Percentiles rank a stretch among this genome's conserved stretches.
phyloP scores from a whole-genome alignment of 2,888 invertebrate genomes.

The Dendrolimus pini region DNA sequence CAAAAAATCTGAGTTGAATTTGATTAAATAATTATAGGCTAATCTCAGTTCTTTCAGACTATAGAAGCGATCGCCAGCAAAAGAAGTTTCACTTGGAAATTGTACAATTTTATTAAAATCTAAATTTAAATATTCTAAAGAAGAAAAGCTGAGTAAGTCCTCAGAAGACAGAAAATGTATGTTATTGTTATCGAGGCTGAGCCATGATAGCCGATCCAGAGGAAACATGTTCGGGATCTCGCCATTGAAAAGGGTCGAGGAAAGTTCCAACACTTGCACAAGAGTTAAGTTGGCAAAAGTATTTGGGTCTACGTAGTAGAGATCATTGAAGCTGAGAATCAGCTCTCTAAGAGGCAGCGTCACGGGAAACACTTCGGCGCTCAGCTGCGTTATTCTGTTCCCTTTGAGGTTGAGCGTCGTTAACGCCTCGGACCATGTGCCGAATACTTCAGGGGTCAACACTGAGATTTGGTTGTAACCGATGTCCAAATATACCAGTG shows the following conservation, averaged over 20 bases:
- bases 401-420: conserved; percentile 85
- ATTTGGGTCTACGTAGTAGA: conserved; percentile 82
- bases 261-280: conserved; percentile 87
- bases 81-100: conserved; percentile 74
- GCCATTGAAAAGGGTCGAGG: conserved; percentile 85
- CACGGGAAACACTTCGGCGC: conserved; percentile 79
- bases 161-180: conserved; percentile 76
- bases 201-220: conserved; percentile 82
- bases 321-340: conserved; percentile 89
- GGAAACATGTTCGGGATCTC: conserved; percentile 81
- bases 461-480: conserved; percentile 87
- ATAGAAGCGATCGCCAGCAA: conserved; percentile 60
- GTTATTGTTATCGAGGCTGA: conserved; percentile 89
- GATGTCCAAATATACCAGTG: conserved; percentile 82
- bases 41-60: conserved; percentile 86
- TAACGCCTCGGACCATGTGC: conserved; percentile 83
- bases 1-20: conserved; percentile 81
- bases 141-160: conserved; percentile 80
- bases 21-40: conserved; percentile 84
- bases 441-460: conserved; percentile 80
- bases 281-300: conserved; percentile 80
- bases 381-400: conserved; percentile 82
- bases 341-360: conserved; percentile 87
- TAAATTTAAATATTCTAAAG: conserved; percentile 86
- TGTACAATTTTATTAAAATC: conserved; percentile 86